These are phyloP conservation scores for Macrobrachium nipponense DNA, from an alignment of 1,140 invertebrate genomes.

Conservation along the genomic window DNA sequence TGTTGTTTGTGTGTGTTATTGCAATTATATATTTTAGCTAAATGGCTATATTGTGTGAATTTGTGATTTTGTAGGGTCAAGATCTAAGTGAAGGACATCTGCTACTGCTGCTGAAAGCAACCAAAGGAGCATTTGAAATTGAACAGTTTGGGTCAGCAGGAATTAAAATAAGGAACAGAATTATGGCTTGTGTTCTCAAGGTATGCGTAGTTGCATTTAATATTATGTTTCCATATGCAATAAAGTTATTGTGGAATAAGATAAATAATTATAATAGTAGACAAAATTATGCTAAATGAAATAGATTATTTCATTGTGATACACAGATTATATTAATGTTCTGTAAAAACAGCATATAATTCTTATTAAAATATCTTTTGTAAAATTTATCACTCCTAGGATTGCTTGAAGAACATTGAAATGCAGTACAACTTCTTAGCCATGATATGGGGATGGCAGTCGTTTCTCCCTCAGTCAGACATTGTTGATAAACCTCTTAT, in stretches of 20 bases:
- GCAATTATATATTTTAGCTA: neutral
- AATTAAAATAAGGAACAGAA: neutral
- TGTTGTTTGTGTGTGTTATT: too few species aligned
- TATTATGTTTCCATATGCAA: neutral
- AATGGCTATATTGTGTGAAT: neutral
- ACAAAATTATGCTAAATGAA: neutral
- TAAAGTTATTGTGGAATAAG: neutral
- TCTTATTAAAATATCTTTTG: neutral
- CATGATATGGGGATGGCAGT: constrained; percentile 46
- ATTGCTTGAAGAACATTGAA: constrained; percentile 16
- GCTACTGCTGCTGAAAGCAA: constrained; percentile 16
- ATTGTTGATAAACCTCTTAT: constrained; percentile 41
- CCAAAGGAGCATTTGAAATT: constrained; percentile 17
- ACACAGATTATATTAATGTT: too few species aligned
- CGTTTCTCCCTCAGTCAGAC: constrained; percentile 4
- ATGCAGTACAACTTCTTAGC: constrained; percentile 35
- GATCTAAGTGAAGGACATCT: constrained; percentile 18
- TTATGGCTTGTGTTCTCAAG: constrained; percentile 15
- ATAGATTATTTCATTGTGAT: too few species aligned
- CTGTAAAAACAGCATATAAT: too few species aligned
- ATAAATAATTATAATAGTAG: neutral
- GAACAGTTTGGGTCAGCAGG: constrained; percentile 3
- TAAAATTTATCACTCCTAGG: constrained; percentile 2
- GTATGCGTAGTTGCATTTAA: neutral
- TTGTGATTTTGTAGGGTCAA: neutral